A percentile compares a stretch with the other conserved stretches of the same genome.
Conservation (phyloP, 2,797 vertebrate species). For the Acanthornis magna region DNA sequence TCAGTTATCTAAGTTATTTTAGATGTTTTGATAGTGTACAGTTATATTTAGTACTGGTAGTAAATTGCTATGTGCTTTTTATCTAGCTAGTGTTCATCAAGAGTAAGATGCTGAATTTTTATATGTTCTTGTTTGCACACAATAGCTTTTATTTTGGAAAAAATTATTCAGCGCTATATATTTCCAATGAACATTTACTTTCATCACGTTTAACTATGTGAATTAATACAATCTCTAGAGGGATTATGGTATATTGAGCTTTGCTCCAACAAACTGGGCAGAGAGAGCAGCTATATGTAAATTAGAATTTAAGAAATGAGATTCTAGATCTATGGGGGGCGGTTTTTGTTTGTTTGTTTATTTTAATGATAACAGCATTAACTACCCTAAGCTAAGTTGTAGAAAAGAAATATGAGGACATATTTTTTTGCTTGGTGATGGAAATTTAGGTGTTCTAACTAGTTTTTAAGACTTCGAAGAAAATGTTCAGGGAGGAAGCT, state of each 20-base stretch:
- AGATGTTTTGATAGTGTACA: neutral
- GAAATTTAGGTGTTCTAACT: conserved; percentile 47
- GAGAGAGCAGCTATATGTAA: conserved; percentile 40
- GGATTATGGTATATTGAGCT: conserved; percentile 42
- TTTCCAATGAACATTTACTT: neutral
- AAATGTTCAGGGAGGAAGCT: conserved; percentile 39
- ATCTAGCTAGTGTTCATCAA: neutral
- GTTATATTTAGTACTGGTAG: neutral
- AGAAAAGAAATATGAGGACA: neutral
- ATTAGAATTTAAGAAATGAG: conserved; percentile 13
- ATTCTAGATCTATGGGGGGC: neutral
- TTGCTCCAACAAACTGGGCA: conserved; percentile 2
- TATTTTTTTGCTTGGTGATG: conserved; percentile 18
- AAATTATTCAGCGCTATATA: neutral
- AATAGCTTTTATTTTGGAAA: conserved; percentile 24
- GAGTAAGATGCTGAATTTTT: conserved; percentile 4
- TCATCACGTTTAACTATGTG: conserved; percentile 36
- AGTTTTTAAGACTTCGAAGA: conserved; percentile 37
- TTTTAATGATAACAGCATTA: neutral
- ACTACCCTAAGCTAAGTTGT: conserved; percentile 15
- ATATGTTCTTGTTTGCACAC: neutral
- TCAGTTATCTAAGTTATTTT: conserved; percentile 8
- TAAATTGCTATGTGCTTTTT: neutral
- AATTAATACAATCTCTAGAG: conserved; percentile 24
- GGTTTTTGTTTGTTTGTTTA: neutral